A percentile compares a stretch with the other conserved stretches of the same genome.
Conservation (phyloP, 2,113 vertebrate species). For the Narcine bancroftii region DNA sequence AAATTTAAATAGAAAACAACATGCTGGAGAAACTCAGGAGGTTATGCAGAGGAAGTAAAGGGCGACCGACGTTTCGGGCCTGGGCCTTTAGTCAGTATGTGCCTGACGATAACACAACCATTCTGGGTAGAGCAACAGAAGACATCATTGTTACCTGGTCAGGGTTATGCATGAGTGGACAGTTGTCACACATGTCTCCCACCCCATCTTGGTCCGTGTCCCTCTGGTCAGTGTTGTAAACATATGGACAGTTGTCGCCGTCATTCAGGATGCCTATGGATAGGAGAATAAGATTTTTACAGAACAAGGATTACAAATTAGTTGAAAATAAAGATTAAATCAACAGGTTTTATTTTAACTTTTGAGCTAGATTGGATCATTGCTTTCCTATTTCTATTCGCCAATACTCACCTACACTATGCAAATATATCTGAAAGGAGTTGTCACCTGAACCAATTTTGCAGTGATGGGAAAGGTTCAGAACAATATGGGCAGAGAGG, state of each 20-base stretch:
- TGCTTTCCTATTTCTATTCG: no score
- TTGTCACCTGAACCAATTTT: not conserved
- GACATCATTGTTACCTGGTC: constrained; percentile 68
- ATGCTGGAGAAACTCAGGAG: no score
- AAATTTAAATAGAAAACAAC: no score
- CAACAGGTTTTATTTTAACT: not conserved
- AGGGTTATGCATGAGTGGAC: constrained; percentile 85
- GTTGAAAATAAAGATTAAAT: not conserved
- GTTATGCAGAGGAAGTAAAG: no score
- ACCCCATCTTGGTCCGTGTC: constrained; percentile 89
- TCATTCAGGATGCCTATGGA: constrained; percentile 81
- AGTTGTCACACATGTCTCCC: constrained; percentile 96
- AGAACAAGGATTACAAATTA: not conserved
- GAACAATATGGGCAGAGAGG: no score
- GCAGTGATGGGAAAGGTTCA: no score
- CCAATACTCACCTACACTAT: not conserved
- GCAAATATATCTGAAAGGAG: not conserved
- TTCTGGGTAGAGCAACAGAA: not conserved
- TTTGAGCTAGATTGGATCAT: no score
- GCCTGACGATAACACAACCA: no score
- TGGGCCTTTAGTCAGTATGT: no score
- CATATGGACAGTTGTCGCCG: constrained; percentile 85
- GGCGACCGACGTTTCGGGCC: no score
- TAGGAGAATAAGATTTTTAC: not conserved
- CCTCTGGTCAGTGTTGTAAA: constrained; percentile 90